Base-by-base conservation (phyloP, 92 coral and sea anemone genomes). In the Epizoanthus rinbou region DNA sequence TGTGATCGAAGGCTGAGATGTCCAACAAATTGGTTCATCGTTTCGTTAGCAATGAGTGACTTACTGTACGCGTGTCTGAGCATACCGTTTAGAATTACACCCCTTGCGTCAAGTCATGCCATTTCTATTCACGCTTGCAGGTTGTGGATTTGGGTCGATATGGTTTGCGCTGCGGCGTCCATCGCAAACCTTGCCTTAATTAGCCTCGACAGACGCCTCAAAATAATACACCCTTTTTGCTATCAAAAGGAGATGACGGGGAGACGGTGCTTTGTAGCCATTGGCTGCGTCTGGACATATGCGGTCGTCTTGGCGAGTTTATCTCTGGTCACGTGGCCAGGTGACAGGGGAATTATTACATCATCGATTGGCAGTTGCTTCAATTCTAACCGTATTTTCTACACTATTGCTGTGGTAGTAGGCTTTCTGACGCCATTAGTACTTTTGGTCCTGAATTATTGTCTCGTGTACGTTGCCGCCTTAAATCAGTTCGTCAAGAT, bases 11-110 rank as follows among this genome's bases (percentile, higher is more conserved):
- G 98, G 24, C 82, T 96, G 67, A 89, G 99, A 67, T 90, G 91
- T 66, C 93, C 98, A 3, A 96, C 99, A 21, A 96, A 96, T 71
- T 96, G 98, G 94, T 92, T 96, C 57, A 88, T 96, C 41, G 99
- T 91, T 57, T 94, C 93, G 56, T 83, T 96, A 45, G 99, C 99
- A 21, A 91, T 94, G 4, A 89, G 97, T 24, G 99, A 96, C 81
- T 79, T 96, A 39, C 84, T 94, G 18, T 93, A 91, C 88, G 97
- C 90, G 59, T 78, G 90, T 21, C 79, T 86, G 10, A 87, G 85
- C 5, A 64, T 93, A 25, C 93, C 97, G 2, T 93, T 93, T 67
- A 91, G 97, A 8, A 85, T 93, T 54, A 86, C 80, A 1, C 39
- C 31, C 4, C 80, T 79, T 19, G 89, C 86, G 19, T 87, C 89